Evolutionary conservation across 1,140 invertebrate species (phyloP), one percentile per base, ranked within the genome.

Genomic region (Papilio polytes): DNA sequence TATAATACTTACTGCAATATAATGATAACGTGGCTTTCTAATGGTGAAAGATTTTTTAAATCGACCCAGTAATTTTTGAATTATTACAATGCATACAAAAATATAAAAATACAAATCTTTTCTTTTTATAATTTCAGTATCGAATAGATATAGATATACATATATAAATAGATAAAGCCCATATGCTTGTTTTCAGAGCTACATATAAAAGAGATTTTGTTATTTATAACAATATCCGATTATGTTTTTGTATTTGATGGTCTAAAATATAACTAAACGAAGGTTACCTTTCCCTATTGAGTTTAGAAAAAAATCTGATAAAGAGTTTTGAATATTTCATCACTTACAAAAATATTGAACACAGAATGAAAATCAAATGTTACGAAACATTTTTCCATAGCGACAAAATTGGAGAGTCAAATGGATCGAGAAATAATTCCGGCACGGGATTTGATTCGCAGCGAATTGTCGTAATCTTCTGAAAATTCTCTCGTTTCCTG

Each of bases 371-470:
- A 76, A 76, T 76, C 74, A 76, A 76, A 53, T 76, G 26, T 76
- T n/a, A 26, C 74, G 26, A 76, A 76, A 76, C 46, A 76, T 76
- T 76, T 51, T 51, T 51, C 46, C 74, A 26, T 48, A 48, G 74
- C 74, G 74, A 46, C 74, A 76, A 51, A 76, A 76, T 76, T 76
- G 74, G 46, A 76, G 73, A 74, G 74, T 76, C 74, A 76, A 76
- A 76, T 76, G 74, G 74, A 53, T 76, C 74, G 74, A 76, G 46
- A 76, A 76, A 76, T 51, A 51, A 76, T 51, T 76, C 48, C 74
- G 44, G 46, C 44, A 51, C 74, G 74, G 74, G 74, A 76, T 76
- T 76, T 76, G 74, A 76, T 76, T 76, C 74, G 74, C 74, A 76
- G 44, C 74, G 74, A 76, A 20, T 76, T 76, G 74, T 76, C 74